phyloP scores from a whole-genome alignment of 2,113 vertebrate genomes.

The Ictalurus punctatus region DNA sequence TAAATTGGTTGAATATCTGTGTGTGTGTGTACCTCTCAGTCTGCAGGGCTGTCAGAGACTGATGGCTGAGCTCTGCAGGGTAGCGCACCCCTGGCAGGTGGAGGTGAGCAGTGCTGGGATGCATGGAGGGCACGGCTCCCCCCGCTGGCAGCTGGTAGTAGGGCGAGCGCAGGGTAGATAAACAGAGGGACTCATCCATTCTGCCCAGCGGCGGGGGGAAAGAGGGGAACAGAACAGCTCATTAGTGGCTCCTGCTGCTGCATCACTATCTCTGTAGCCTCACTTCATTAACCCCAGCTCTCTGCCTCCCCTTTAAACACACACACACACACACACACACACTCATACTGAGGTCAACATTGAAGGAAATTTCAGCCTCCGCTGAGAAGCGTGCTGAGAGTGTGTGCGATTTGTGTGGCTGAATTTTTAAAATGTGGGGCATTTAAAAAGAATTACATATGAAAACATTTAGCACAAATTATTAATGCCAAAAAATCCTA shows the following conservation, averaged over 20 bases:
- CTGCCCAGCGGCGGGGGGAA: constrained; percentile 63
- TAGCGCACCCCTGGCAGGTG: constrained; percentile 89
- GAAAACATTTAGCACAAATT: background rate
- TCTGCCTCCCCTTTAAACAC: constrained; percentile 15
- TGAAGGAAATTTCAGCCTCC: constrained; percentile 25
- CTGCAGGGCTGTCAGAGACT: constrained; percentile 78
- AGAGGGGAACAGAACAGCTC: constrained; percentile 33
- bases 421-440: background rate
- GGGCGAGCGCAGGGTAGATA: constrained; percentile 85
- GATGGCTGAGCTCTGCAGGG: constrained; percentile 82
- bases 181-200: constrained; percentile 94
- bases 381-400: constrained; percentile 21
- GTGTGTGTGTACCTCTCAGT: constrained; percentile 74
- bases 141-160: constrained; percentile 88
- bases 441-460: constrained; percentile 9
- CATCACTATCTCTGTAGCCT: constrained; percentile 39
- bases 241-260: constrained; percentile 44
- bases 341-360: constrained; percentile 12
- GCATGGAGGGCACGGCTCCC: constrained; percentile 82
- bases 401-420: background rate
- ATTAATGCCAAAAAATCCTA: background rate
- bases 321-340: background rate
- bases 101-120: constrained; percentile 89
- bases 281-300: constrained; percentile 51
- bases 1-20: constrained; percentile 13